Evolutionary conservation across 1,140 invertebrate species (phyloP).

Genomic region (Pygmarrhopalites habei): DNA sequence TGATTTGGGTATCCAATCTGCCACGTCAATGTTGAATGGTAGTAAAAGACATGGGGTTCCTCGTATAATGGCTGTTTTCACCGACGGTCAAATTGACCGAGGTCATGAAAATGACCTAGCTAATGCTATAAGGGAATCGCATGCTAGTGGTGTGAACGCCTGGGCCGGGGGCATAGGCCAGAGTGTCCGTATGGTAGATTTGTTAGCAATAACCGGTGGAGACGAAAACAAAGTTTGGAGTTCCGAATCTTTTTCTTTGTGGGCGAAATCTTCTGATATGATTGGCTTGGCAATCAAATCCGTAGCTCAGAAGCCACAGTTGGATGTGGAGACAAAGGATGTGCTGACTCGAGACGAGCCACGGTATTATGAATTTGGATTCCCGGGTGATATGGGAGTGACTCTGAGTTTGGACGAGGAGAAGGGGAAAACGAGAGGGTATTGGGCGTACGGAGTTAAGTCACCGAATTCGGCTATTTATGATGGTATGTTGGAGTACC

Average conservation of each 20-base stretch:
- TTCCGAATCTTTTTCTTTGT: not conserved
- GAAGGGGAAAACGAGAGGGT: not conserved
- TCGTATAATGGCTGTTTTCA: constrained; percentile 7
- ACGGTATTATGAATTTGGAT: not conserved
- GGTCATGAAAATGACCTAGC: no score
- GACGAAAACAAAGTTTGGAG: not conserved
- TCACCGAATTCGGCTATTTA: constrained; percentile 1
- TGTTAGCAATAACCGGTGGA: not conserved
- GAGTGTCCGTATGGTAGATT: not conserved
- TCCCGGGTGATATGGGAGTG: not conserved
- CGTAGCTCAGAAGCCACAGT: not conserved
- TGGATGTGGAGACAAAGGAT: not conserved
- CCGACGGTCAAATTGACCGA: constrained; percentile 1
- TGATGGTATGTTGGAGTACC: constrained; percentile 3
- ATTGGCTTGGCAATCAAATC: not conserved
- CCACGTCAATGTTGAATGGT: not conserved
- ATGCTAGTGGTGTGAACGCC: not conserved
- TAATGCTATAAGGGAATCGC: not conserved
- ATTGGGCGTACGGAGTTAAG: not conserved
- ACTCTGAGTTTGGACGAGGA: not conserved
- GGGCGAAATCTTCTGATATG: not conserved
- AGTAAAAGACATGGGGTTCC: not conserved
- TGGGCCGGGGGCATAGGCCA: constrained; percentile 11
- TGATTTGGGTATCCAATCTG: not conserved
- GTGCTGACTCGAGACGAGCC: not conserved